Percentiles rank a stretch among this genome's conserved stretches.
phyloP scores from a whole-genome alignment of 2,888 invertebrate species.

The Meandrusa payeni region DNA sequence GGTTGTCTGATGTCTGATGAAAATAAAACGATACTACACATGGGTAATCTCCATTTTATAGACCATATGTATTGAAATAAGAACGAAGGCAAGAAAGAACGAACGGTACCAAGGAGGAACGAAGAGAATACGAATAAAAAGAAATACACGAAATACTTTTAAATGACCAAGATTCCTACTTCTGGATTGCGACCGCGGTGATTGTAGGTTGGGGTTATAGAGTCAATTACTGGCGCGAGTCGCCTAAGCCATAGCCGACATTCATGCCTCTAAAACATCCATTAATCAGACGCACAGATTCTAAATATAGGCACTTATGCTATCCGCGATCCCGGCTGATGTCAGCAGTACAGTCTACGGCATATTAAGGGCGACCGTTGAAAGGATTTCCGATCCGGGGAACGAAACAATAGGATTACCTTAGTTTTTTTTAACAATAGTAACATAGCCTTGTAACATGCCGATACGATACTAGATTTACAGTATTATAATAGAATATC shows the following conservation, averaged over 20 bases:
- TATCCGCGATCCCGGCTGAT: conserved; percentile 59
- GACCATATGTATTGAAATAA: too few species aligned
- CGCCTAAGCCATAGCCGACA: conserved; percentile 46
- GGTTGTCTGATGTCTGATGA: too few species aligned
- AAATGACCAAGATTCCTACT: conserved; percentile 1
- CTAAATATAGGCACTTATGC: conserved; percentile 79
- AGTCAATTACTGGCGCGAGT: conserved; percentile 63
- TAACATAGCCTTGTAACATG: conserved; percentile 3
- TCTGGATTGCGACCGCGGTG: conserved; percentile 30
- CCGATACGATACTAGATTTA: too few species aligned
- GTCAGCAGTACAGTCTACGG: conserved; percentile 44
- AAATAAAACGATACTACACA: too few species aligned
- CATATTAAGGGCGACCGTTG: conserved; percentile 16
- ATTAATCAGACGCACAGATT: conserved; percentile 75
- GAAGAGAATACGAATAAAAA: too few species aligned
- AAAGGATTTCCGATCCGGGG: conserved; percentile 20
- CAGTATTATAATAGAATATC: too few species aligned
- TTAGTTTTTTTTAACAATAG: conserved; percentile 6
- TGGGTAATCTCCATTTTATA: too few species aligned
- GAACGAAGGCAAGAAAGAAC: too few species aligned
- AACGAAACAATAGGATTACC: conserved; percentile 14
- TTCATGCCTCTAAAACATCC: conserved; percentile 50
- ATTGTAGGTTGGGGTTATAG: conserved; percentile 61
- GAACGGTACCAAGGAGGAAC: too few species aligned
- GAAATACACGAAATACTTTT: neutral